Conservation (phyloP, 2,797 vertebrate species). For the Neoniphon sammara region DNA sequence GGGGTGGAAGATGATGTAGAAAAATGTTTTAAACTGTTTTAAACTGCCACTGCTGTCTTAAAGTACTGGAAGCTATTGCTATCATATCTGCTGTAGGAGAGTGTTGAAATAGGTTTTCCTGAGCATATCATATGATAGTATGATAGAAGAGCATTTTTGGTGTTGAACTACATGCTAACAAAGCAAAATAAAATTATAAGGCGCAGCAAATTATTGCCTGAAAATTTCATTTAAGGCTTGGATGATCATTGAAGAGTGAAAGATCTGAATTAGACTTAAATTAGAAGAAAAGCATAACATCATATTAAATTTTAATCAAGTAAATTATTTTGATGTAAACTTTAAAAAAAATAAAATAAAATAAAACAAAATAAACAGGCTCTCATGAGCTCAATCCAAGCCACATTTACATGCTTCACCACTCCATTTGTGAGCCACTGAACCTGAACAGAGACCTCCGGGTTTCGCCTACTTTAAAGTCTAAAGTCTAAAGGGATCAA, state of each 20-base stretch:
- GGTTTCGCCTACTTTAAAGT: conserved; percentile 2
- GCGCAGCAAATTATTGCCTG: background rate
- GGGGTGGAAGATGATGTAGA: background rate
- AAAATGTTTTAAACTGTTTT: too few species aligned
- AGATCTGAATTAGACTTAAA: too few species aligned
- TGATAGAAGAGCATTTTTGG: background rate
- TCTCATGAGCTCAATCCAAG: background rate
- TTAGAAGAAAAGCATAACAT: too few species aligned
- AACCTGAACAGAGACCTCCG: conserved; percentile 35
- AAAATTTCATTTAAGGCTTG: background rate
- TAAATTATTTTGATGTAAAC: background rate
- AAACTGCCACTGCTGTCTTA: too few species aligned
- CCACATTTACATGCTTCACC: conserved; percentile 16
- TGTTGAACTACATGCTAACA: background rate
- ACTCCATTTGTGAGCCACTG: conserved; percentile 39
- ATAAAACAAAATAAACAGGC: background rate
- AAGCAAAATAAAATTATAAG: background rate
- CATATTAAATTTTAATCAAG: background rate
- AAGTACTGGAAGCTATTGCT: background rate
- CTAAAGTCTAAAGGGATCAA: background rate
- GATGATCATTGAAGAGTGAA: too few species aligned
- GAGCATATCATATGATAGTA: background rate
- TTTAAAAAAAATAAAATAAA: too few species aligned
- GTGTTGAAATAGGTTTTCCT: background rate
- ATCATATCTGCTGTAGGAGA: background rate